Evolutionary conservation across 2,888 invertebrate genomes (phyloP), one percentile per base, ranked within the genome.

Genomic region (Platerodrilus igneus): DNA sequence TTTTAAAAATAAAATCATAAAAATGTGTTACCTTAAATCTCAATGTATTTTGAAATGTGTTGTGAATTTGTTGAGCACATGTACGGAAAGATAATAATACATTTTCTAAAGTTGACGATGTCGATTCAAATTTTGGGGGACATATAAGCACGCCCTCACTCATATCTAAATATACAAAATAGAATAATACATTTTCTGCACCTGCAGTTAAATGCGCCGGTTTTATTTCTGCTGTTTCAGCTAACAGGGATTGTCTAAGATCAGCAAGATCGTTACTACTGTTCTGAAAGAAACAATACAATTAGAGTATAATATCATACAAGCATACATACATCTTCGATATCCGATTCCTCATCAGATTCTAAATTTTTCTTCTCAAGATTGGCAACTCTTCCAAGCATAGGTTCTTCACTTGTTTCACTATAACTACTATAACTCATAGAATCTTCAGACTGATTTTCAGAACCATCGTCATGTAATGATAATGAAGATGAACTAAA

Each of bases 301-400:
- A 16, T 37, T 18, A 10, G 15, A 27, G 3, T 11, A 6, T n/a
- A 16, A 22, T 34, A 29, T 14, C 25, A 20, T 29, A 34, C 50
- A 71, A 71, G 69, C 70, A 79, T 75, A 55, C 67, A 67, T 49
- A 71, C 78, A 53, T 75, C 78, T 45, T 86, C 86, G 72, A 83
- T 81, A 63, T 87, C 88, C 0, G 84, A 84, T 50, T 83, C 83
- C 3, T 84, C 84, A 10, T 81, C 80, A 0, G 81, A 81, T 41
- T 79, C 77, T 43, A 66, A 66, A 40, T 67, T 70, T 25, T 66
- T 69, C 41, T 62, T 66, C 53, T 81, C 80, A 41, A 79, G 68
- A 11, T 77, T 77, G 2, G 79, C 81, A 50, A 79, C 65, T 57
- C 81, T 69, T 3, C 82, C 82, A 47, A 78, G 70, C 16, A 82